Percentiles rank a stretch among this genome's conserved stretches.
phyloP scores from a whole-genome alignment of 53 echinoderm and acorn worm genomes.

The Echinometra lucunter region DNA sequence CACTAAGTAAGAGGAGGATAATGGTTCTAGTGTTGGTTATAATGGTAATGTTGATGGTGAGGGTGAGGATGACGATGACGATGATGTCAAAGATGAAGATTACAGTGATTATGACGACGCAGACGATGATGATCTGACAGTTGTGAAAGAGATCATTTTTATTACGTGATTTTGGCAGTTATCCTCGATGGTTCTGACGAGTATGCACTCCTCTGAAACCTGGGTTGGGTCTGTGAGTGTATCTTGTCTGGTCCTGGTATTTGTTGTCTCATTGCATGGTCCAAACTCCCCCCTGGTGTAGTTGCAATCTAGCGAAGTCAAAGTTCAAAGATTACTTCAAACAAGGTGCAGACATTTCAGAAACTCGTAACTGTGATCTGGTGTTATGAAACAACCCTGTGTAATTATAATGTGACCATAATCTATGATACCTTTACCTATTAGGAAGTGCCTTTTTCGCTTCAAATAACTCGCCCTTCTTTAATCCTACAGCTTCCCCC shows the following conservation, averaged over 20 bases:
- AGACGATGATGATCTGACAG: no score
- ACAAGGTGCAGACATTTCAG: neutral
- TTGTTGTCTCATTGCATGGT: constrained; percentile 72
- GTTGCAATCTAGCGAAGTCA: constrained; percentile 70
- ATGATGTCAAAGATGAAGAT: neutral
- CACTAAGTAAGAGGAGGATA: no score
- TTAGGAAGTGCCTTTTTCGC: no score
- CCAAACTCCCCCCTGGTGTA: constrained; percentile 77
- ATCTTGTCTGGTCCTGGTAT: constrained; percentile 71
- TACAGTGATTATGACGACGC: no score
- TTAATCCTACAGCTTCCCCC: no score
- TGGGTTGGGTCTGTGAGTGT: constrained; percentile 71
- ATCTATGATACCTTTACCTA: no score
- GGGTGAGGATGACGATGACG: neutral
- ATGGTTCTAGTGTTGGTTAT: no score
- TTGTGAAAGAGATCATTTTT: no score
- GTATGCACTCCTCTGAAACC: constrained; percentile 63
- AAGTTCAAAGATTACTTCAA: neutral
- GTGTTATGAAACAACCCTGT: no score
- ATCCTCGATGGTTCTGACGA: constrained; percentile 60
- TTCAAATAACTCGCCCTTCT: no score
- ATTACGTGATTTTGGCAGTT: neutral
- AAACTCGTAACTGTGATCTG: neutral
- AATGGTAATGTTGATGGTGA: neutral
- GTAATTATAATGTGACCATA: no score